phyloP scores from a whole-genome alignment of 2,888 invertebrate genomes.

The Dasypolia templi region DNA sequence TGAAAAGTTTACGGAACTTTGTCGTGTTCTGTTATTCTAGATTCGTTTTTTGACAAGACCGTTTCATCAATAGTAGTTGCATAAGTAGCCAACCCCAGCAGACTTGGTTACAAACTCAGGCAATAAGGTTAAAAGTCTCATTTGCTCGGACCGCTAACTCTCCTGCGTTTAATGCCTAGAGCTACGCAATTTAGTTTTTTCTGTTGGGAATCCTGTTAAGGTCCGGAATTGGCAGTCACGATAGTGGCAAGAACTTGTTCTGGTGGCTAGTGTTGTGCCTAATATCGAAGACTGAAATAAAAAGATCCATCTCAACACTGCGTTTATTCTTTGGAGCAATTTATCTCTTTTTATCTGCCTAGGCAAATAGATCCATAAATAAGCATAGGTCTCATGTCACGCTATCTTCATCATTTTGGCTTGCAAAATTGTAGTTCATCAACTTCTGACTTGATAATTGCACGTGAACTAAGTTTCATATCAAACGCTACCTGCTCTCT shows the following conservation, averaged over 20 bases:
- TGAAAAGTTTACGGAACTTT: conserved; percentile 1
- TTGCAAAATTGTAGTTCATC: conserved; percentile 4
- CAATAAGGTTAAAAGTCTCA: conserved; percentile 44
- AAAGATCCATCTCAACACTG: not conserved
- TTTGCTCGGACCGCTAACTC: conserved; percentile 47
- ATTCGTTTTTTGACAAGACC: not conserved
- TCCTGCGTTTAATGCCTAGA: conserved; percentile 39
- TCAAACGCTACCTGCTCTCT: conserved; percentile 44
- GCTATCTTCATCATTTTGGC: not conserved
- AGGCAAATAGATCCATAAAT: not conserved
- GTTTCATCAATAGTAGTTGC: not conserved
- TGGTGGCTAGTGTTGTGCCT: not conserved
- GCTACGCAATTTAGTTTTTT: conserved; percentile 50
- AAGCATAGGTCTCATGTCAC: not conserved
- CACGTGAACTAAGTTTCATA: conserved; percentile 29
- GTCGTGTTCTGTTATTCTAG: conserved; percentile 7
- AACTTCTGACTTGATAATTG: conserved; percentile 17
- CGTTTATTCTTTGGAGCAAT: not conserved
- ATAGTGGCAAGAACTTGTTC: conserved; percentile 22
- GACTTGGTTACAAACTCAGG: conserved; percentile 9
- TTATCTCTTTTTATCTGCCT: not conserved
- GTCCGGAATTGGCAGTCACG: conserved; percentile 38
- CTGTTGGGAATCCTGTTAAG: conserved; percentile 35
- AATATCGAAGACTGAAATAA: not conserved
- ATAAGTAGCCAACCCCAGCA: not conserved